Evolutionary conservation across 2,113 vertebrate species (phyloP).

Genomic region (Clarias gariepinus): DNA sequence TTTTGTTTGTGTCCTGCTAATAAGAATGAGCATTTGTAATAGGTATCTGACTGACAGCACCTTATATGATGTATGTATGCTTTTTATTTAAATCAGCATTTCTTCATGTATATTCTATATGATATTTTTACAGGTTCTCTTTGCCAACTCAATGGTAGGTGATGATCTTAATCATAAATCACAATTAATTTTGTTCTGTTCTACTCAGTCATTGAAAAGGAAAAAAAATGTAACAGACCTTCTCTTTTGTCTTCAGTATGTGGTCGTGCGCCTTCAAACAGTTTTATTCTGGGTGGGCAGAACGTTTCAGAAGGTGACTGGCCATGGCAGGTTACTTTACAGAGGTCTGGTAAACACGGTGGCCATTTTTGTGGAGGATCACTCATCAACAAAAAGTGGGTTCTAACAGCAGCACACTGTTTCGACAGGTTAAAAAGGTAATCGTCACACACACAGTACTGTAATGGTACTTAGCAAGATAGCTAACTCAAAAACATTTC

Average conservation of each 20-base stretch:
- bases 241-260: not conserved
- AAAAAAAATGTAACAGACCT: not conserved
- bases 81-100: not conserved
- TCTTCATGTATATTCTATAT: not conserved
- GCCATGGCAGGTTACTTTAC: conserved; percentile 37
- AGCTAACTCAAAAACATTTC: not conserved
- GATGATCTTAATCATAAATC: not conserved
- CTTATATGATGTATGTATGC: not conserved
- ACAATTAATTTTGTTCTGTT: not conserved
- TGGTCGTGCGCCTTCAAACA: conserved; percentile 3
- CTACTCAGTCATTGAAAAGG: not conserved
- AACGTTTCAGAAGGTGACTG: not conserved
- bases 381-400: conserved; percentile 24
- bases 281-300: not conserved
- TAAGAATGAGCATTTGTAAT: not conserved
- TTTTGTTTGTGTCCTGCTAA: not conserved
- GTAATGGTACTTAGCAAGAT: conserved; percentile 51
- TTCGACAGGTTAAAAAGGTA: conserved; percentile 15
- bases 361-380: conserved; percentile 14
- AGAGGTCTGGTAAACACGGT: conserved; percentile 23
- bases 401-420: conserved; percentile 41
- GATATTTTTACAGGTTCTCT: not conserved
- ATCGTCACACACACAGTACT: not conserved
- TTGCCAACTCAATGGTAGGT: not conserved
- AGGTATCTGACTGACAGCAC: not conserved